Percentiles rank a stretch among this genome's conserved stretches.
phyloP scores from a whole-genome alignment of 2,888 invertebrate genomes.

The Apodemia zela region DNA sequence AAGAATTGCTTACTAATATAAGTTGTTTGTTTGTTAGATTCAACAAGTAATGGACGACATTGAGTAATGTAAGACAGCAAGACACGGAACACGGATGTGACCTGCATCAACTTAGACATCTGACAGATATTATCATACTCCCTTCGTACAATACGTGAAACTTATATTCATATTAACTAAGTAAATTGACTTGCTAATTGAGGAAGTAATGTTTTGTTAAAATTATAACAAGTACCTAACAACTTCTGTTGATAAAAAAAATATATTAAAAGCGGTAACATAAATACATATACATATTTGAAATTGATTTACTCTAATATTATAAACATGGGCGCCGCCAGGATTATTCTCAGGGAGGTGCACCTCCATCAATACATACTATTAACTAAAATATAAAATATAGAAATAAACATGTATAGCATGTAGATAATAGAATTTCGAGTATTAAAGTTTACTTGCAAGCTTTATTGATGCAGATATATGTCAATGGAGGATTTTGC shows the following conservation, averaged over 20 bases:
- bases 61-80: conserved; percentile 24
- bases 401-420: no score
- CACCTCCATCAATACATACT: no score
- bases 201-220: conserved; percentile 7
- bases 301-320: no score
- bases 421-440: no score
- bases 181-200: conserved; percentile 12
- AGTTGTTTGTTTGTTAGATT: no score
- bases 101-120: conserved; percentile 39
- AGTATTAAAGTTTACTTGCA: no score
- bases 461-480: no score
- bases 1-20: no score
- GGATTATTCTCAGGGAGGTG: no score
- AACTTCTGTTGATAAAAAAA: not conserved
- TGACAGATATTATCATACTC: conserved; percentile 23
- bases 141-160: conserved; percentile 5
- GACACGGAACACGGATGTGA: conserved; percentile 33
- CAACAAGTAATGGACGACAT: conserved; percentile 24
- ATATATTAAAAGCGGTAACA: not conserved
- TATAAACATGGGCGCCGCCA: no score
- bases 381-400: no score
- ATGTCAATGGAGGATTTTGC: no score
- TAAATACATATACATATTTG: not conserved
- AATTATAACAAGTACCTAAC: conserved; percentile 4
- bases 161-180: not conserved